Evolutionary conservation across 1,140 invertebrate species (phyloP), one percentile per base, ranked within the genome.

Genomic region (Diprion similis): DNA sequence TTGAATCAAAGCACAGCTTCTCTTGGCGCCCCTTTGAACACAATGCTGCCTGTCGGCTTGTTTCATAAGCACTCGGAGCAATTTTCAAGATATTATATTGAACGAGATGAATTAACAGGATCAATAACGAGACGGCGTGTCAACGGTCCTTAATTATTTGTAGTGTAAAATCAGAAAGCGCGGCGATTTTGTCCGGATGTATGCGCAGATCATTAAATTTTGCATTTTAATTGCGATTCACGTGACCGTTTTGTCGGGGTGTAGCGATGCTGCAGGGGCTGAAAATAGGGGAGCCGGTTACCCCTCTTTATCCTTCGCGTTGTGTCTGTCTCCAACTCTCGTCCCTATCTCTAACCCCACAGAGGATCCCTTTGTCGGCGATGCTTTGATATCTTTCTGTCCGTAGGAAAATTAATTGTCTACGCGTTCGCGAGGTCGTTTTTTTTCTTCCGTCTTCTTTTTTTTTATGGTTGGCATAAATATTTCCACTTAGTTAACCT

Each of bases 221-320:
- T 78, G 75, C 75, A 77, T 77, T 81, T 81, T 79, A 78, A 81
- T 81, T 81, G 77, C 76, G 76, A 81, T 77, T 70, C 64, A 73
- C 51, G 66, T 37, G 71, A 77, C 72, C 51, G 68, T 70, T 71
- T 71, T 68, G 75, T 71, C 72, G 65, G 70, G 68, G 74, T 70
- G 76, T 81, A 81, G 78, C 78, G 77, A 78, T 78, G 78, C 80
- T 77, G 75, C 77, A 73, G 79, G 78, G 79, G 77, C 71, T 15
- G 66, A 70, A 70, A 37, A 46, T 10, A 70, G 68, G 51, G 51
- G 9, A 59, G 51, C 51, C 51, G 11, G 51, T 9, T 24, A 64
- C n/a, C 46, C 71, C 71, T 65, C 46, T 66, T 37, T 15, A 37
- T 65, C 65, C 59, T 15, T 46, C 71, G 10, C 71, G 17, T 65